A percentile compares a stretch with the other conserved stretches of the same genome.
phyloP scores from a whole-genome alignment of 2,888 invertebrate genomes.

The Tetranychus piercei region DNA sequence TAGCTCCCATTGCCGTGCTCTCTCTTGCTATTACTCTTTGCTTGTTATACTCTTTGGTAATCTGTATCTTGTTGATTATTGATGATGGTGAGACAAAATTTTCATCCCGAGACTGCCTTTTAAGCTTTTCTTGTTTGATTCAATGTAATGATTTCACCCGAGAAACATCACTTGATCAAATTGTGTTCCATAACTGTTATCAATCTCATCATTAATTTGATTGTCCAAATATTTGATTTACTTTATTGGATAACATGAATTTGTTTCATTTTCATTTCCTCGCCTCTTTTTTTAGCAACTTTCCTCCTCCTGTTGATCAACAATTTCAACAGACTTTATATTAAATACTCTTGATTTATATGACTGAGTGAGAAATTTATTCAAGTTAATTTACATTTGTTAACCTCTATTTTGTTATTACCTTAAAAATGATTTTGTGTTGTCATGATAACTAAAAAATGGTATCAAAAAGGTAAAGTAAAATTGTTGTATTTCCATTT shows the following conservation, averaged over 20 bases:
- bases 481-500: no score
- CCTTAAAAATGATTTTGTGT: no score
- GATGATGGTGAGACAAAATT: no score
- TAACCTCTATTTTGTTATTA: no score
- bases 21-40: not conserved
- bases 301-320: not conserved
- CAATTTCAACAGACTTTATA: not conserved
- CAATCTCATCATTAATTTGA: not conserved
- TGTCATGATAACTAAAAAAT: no score
- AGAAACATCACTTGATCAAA: no score
- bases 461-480: no score
- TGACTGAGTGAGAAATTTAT: not conserved
- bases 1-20: not conserved
- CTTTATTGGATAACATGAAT: not conserved
- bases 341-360: no score
- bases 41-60: not conserved
- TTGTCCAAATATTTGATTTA: not conserved
- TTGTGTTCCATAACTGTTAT: not conserved
- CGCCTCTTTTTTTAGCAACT: not conserved
- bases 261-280: not conserved
- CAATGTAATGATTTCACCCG: no score
- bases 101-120: no score
- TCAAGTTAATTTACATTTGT: not conserved
- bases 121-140: no score
- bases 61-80: not conserved